Evolutionary conservation across 2,888 invertebrate species (phyloP), one percentile per base, ranked within the genome.

Genomic region (Tolmerus cingulatus): DNA sequence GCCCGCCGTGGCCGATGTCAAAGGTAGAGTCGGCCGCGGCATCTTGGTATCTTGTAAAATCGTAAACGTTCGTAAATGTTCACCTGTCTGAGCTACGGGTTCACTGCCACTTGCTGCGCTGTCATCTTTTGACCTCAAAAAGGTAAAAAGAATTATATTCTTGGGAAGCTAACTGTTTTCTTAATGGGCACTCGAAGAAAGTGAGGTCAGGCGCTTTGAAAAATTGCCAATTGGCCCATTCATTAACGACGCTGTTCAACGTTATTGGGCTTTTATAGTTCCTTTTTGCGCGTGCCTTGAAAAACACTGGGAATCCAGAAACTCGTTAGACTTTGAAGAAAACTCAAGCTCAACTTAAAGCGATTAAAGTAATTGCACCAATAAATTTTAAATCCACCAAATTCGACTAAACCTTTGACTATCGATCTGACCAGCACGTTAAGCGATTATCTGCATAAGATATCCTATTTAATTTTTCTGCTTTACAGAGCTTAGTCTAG

Each of bases 31-130:
- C 43, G 85, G 46, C 74, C 51, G 57, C 43, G 66, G 85, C 74
- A 74, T 74, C 85, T 51, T 19, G 57, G 43, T 85, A 27, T 40
- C 76, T 66, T 66, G 79, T 79, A 79, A 79, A 79, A 82, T 82
- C 66, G 82, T 82, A 74, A 85, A 85, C 85, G 57, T 46, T 40
- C 74, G 82, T 82, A 57, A 85, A 74, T 85, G 74, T 85, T 85
- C 85, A 85, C 85, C 85, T 85, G 85, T 46, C 74, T 43, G 85
- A 66, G 66, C 66, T 85, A 37, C 43, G 46, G 74, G 85, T 23
- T 85, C 46, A 85, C 46, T 74, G 85, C 46, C 85, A 85, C 85
- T 85, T 74, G 85, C 46, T 43, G 66, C 12, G 66, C 12, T 74
- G 85, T 74, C 30, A 46, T 43, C 46, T 74, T 85, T 85, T 85